phyloP scores from a whole-genome alignment of 2,113 vertebrate genomes.

The Melanotaenia duboulayi region DNA sequence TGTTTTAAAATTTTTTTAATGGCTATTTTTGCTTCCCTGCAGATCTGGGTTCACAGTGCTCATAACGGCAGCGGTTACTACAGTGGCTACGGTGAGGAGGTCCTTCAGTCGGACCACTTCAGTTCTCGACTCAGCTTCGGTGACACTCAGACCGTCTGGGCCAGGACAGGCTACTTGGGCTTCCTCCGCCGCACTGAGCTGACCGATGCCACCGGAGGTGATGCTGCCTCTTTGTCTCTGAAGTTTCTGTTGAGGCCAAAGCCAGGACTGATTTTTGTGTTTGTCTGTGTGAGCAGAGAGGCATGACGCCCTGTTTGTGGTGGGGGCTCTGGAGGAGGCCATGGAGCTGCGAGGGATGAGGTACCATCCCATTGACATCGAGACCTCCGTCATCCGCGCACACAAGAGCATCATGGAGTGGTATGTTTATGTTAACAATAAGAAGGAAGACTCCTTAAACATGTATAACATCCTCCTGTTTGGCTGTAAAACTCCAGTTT shows the following conservation, averaged over 20 bases:
- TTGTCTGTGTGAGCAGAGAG: conserved; percentile 83
- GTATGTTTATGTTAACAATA: conserved; percentile 73
- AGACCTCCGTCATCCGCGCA: conserved; percentile 96
- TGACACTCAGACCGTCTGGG: conserved; percentile 96
- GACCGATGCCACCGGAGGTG: conserved; percentile 96
- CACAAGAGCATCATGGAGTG: conserved; percentile 99
- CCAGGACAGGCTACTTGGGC: conserved; percentile 95
- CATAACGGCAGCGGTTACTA: conserved; percentile 98
- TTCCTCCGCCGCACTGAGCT: conserved; percentile 97
- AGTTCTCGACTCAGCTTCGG: conserved; percentile 95
- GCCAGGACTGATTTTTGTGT: not conserved
- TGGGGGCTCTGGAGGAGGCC: conserved; percentile 97
- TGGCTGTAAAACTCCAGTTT: too few relatives aligned
- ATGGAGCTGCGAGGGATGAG: conserved; percentile 98
- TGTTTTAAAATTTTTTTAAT: not conserved
- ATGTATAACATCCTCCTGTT: too few relatives aligned
- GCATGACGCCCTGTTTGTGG: conserved; percentile 97
- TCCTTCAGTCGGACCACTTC: conserved; percentile 97
- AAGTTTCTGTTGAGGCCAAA: rapidly evolving
- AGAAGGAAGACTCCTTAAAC: not conserved
- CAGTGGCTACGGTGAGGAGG: conserved; percentile 96
- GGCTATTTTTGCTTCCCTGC: not conserved
- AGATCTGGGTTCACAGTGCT: conserved; percentile 98
- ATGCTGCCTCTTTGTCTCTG: not conserved
- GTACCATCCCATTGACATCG: conserved; percentile 98